phyloP scores from a whole-genome alignment of 2,797 vertebrate genomes.

The Ataeniobius toweri region DNA sequence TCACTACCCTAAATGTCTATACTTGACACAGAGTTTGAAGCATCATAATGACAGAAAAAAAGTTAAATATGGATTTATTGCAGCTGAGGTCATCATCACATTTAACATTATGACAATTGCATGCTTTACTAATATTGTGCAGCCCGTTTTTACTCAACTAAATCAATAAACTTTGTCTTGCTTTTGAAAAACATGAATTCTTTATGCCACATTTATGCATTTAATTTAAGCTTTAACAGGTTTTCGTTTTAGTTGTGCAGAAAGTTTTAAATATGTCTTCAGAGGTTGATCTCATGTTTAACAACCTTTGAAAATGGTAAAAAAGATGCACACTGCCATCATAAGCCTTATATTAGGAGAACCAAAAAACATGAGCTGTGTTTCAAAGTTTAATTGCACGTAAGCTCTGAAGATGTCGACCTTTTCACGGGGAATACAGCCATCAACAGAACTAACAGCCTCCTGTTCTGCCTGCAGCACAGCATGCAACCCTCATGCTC shows the following conservation, averaged over 20 bases:
- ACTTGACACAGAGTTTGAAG: not conserved
- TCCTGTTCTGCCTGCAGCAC: conserved; percentile 12
- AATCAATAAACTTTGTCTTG: not conserved
- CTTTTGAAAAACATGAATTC: not conserved
- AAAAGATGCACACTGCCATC: not conserved
- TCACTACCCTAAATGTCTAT: not conserved
- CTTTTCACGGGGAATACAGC: not conserved
- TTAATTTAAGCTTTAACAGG: not conserved
- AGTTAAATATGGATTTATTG: not conserved
- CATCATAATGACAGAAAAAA: not conserved
- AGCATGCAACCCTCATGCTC: conserved; percentile 21
- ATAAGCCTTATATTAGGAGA: not conserved
- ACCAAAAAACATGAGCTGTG: not conserved
- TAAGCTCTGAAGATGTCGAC: conserved; percentile 6
- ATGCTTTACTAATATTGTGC: not conserved
- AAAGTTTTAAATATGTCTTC: not conserved
- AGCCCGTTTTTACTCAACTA: not conserved
- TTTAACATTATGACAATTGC: not conserved
- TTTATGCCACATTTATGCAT: not conserved
- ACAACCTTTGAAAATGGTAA: not conserved
- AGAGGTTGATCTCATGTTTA: not conserved
- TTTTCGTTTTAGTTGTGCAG: not conserved
- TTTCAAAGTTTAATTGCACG: not conserved
- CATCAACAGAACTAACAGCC: conserved; percentile 4
- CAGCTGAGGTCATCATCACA: not conserved